Evolutionary conservation across 2,113 vertebrate species (phyloP), one percentile per base, ranked within the genome.

Genomic region (Ailuropoda melanoleuca): DNA sequence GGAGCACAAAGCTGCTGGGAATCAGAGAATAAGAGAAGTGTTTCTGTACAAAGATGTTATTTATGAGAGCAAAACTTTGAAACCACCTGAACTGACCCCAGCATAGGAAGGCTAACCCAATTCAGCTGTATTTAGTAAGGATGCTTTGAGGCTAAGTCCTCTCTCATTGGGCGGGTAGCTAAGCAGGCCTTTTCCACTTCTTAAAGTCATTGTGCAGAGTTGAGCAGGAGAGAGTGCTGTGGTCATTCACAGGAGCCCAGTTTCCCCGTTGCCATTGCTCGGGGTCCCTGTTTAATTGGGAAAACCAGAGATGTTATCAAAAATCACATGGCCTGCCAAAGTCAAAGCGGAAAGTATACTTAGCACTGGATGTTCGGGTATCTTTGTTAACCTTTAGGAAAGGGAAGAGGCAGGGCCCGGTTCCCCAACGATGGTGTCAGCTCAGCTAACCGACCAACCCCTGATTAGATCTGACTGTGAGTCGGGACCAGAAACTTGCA

Each of bases 291-390:
- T 10, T 19, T n/a, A 0, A 55, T 3, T n/a, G 72, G 83, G 62
- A 34, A 80, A 72, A 80, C n/a, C 55, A 39, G 77, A 95, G 94
- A 85, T 19, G 8, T 39, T 74, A 90, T 93, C 92, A 75, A 15
- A 80, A 58, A 4, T 84, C 88, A 78, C 88, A 80, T 10, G 88
- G 10, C n/a, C 90, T 5, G 18, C 60, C 0, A 7, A 46, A 58
- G 60, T 11, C 84, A 39, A 19, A 18, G 83, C 29, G 9, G 88
- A 81, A 95, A 14, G 75, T 5, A 13, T 14, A 46, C 70, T 56
- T 39, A 1, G 34, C 0, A 0, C 70, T 23, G 14, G 58, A 46
- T 10, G 68, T 12, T 3, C 17, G 37, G 1, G 14, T 46, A 7
- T 84, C 93, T 43, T 2, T 1, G 34, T 19, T 50, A 55, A 66